Percentiles rank a stretch among this genome's conserved stretches.
Evolutionary conservation across 1,140 invertebrate species (phyloP).

Genomic region (Olivierus martensii): DNA sequence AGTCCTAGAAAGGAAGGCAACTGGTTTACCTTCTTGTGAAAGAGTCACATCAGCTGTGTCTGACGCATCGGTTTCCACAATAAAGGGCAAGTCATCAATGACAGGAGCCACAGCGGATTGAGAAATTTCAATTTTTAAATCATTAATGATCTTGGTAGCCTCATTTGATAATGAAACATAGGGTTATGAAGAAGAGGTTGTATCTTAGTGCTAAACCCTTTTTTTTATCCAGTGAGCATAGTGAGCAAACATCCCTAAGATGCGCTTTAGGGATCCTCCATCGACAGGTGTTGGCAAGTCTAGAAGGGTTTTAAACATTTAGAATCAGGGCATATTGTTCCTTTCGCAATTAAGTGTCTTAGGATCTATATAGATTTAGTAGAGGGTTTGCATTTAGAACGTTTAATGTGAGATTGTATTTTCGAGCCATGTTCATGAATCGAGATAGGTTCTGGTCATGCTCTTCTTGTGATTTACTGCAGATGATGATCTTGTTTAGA

Average conservation of each 20-base stretch:
- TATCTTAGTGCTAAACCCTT: background rate
- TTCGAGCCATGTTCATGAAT: too few relatives aligned
- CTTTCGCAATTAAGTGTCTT: constrained; percentile 2
- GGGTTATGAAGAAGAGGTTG: background rate
- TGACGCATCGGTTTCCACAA: constrained; percentile 12
- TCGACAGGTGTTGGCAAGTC: background rate
- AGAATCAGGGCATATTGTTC: constrained; percentile 9
- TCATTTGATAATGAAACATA: constrained; percentile 11
- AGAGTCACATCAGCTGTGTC: constrained; percentile 17
- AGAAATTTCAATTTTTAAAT: constrained; percentile 14
- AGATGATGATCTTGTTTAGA: constrained; percentile 7
- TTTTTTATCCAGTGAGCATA: background rate
- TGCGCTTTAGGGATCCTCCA: background rate
- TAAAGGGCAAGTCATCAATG: background rate
- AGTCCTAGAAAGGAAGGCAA: constrained; percentile 16
- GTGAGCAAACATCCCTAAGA: background rate
- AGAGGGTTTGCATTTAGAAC: background rate
- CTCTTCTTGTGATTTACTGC: constrained; percentile 1
- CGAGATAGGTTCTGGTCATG: constrained; percentile 9
- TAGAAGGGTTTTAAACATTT: constrained; percentile 2
- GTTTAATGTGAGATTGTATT: too few relatives aligned
- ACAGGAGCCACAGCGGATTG: constrained; percentile 3
- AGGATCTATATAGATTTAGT: constrained; percentile 7
- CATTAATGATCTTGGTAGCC: constrained; percentile 8
- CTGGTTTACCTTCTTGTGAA: constrained; percentile 3